Evolutionary conservation across 2,888 invertebrate species (phyloP).

Genomic region (Drosophila maculinotata): DNA sequence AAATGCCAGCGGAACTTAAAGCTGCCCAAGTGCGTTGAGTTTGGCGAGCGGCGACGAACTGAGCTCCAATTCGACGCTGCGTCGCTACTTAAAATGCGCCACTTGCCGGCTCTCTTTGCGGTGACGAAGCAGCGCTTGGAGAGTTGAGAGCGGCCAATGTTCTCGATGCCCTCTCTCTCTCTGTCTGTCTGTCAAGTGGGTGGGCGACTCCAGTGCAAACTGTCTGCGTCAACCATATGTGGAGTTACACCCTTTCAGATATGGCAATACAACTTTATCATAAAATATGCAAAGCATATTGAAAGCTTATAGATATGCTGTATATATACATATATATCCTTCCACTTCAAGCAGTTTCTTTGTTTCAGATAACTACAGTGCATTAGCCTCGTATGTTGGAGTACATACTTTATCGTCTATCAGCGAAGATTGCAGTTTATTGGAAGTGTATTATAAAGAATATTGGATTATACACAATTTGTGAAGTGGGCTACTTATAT

Average conservation of each 20-base stretch:
- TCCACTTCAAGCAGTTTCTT: background rate
- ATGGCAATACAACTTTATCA: background rate
- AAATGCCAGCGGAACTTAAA: slow-evolving; percentile 4
- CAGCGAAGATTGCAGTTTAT: slow-evolving; percentile 13
- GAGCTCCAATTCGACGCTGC: slow-evolving; percentile 32
- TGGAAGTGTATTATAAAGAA: background rate
- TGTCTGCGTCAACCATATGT: background rate
- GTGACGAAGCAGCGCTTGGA: background rate
- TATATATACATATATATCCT: background rate
- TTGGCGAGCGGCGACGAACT: slow-evolving; percentile 49
- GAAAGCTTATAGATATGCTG: too few relatives aligned
- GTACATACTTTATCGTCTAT: slow-evolving; percentile 1
- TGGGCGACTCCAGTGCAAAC: slow-evolving; percentile 1
- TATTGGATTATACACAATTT: background rate
- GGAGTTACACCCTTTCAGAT: too few relatives aligned
- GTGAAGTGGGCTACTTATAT: slow-evolving; percentile 2
- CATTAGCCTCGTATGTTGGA: background rate
- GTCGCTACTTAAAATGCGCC: slow-evolving; percentile 41
- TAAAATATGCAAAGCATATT: background rate
- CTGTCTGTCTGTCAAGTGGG: background rate
- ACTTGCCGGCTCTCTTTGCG: slow-evolving; percentile 26
- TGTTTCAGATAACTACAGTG: too few relatives aligned
- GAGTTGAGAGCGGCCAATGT: background rate
- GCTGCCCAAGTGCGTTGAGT: slow-evolving; percentile 19
- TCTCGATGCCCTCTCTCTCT: slow-evolving; percentile 13